Evolutionary conservation across 2,113 vertebrate genomes (phyloP), one percentile per base, ranked within the genome.

Genomic region (Maccullochella peelii): DNA sequence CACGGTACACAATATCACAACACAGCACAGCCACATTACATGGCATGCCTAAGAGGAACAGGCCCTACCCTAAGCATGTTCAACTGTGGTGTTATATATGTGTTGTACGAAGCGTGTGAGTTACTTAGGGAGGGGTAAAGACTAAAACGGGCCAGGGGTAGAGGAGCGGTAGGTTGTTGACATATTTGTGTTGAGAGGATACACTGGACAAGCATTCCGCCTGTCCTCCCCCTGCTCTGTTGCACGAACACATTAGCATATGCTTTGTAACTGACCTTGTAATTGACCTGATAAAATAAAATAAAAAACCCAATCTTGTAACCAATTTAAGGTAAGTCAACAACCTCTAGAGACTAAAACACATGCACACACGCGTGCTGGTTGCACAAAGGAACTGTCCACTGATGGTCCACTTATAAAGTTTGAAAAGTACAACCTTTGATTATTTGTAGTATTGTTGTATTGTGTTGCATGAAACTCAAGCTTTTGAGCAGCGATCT

Each of bases 301-400:
- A 81, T 77, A 77, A 61, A 77, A 33, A 44, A 44, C 42, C 10
- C 16, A 71, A 90, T 83, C 66, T 82, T 84, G 70, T 74, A 75
- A 77, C 20, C 50, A 70, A 78, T 86, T 73, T 74, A 94, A 94
- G 94, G 94, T 95, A 95, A 95, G 94, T 95, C 89, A 82, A 87
- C 84, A 89, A 83, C 38, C 55, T 84, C 36, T 81, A 91, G 77
- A 86, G 30, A 78, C 30, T 73, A 86, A 33, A 77, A 82, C 73
- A 89, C 62, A 70, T 47, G 79, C 73, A 90, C 44, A 70, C 49
- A 80, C 72, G 89, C 62, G 68, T 80, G 73, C 92, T 95, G 94
- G 93, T 95, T 95, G 94, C 94, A 95, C 94, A 95, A 94, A 94
- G 89, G 77, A 91, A 89, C 91, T 79, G 71, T 71, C 50, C 4